A percentile compares a stretch with the other conserved stretches of the same genome.
Evolutionary conservation across 2,797 vertebrate genomes (phyloP).

Genomic region (Iguana delicatissima): DNA sequence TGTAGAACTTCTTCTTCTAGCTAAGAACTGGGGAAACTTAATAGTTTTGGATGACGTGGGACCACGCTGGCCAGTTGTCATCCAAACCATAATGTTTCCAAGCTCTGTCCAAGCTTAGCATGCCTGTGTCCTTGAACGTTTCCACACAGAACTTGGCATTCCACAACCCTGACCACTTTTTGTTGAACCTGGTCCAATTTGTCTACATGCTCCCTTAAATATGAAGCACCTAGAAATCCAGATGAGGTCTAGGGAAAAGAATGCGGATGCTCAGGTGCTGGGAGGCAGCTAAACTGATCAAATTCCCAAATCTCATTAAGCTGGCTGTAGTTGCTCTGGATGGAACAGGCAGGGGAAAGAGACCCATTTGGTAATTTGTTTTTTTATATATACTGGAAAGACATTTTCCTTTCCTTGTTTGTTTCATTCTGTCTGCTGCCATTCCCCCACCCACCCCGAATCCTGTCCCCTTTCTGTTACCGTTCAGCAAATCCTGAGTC

Average conservation of each 20-base stretch:
- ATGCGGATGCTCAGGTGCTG: neutral
- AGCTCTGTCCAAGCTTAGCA: no score
- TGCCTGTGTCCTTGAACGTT: no score
- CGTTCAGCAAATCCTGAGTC: neutral
- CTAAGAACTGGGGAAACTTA: no score
- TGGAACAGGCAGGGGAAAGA: neutral
- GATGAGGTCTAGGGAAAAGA: neutral
- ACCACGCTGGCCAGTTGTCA: no score
- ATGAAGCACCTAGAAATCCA: neutral
- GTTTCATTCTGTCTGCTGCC: neutral
- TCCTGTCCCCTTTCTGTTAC: no score
- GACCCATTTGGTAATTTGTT: neutral
- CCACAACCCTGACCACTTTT: neutral
- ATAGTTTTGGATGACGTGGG: no score
- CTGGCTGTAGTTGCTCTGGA: neutral
- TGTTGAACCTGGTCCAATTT: neutral
- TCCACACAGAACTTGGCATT: neutral
- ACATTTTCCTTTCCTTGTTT: neutral
- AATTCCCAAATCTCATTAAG: constrained; percentile 19
- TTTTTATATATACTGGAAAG: neutral
- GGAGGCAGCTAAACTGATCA: neutral
- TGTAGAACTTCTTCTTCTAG: neutral
- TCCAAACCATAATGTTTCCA: no score
- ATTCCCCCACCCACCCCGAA: no score
- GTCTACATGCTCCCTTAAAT: neutral